These are phyloP conservation scores for Apis florea DNA, from an alignment of 1,140 invertebrate species.

Conservation along the genomic window DNA sequence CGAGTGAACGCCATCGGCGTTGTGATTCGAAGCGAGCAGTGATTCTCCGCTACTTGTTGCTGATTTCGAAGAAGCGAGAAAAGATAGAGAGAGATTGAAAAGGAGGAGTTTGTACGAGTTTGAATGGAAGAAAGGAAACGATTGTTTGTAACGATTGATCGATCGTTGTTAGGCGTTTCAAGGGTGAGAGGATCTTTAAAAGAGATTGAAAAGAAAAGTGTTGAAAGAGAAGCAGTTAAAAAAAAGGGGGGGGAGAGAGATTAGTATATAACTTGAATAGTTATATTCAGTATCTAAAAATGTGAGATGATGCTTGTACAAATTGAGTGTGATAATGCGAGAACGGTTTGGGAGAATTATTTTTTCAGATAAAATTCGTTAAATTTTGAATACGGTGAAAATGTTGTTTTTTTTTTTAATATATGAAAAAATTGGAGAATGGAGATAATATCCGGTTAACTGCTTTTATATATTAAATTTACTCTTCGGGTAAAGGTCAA, in stretches of 20 bases:
- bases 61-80: not conserved
- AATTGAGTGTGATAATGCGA: not conserved
- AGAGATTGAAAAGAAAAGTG: too few species aligned
- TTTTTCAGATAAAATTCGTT: not conserved
- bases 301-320: not conserved
- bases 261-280: too few species aligned
- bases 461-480: not conserved
- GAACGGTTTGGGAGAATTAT: not conserved
- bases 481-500: not conserved
- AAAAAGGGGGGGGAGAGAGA: too few species aligned
- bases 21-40: too few species aligned
- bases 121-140: too few species aligned
- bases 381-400: not conserved
- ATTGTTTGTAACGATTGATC: too few species aligned
- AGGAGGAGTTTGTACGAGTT: too few species aligned
- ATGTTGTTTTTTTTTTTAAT: not conserved
- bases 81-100: too few species aligned
- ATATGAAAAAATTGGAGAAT: not conserved
- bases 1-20: not conserved
- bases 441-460: not conserved
- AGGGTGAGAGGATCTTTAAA: too few species aligned
- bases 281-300: not conserved
- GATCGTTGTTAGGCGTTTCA: too few species aligned
- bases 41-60: slow-evolving; percentile 12
- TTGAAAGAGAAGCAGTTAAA: too few species aligned